A percentile compares a stretch with the other conserved stretches of the same genome.
Evolutionary conservation across 2,113 vertebrate genomes (phyloP).

Genomic region (Mugil cephalus): DNA sequence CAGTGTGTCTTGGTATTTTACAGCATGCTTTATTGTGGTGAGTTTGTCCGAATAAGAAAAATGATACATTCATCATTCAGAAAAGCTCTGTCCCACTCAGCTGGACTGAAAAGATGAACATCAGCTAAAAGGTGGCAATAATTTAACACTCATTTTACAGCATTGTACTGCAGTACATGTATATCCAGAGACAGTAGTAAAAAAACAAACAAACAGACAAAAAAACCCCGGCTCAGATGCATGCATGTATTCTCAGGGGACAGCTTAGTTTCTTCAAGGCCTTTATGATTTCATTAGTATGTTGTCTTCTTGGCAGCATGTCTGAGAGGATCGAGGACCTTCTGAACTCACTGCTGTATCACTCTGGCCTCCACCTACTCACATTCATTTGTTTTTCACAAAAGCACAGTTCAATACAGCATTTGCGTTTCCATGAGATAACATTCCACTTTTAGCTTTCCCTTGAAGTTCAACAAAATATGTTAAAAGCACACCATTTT

Average conservation of each 20-base stretch:
- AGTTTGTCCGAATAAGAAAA: not conserved
- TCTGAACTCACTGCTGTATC: constrained; percentile 38
- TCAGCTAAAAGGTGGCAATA: constrained; percentile 28
- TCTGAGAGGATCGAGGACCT: constrained; percentile 49
- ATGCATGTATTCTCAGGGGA: constrained; percentile 35
- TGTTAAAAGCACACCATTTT: not conserved
- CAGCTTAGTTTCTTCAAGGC: constrained; percentile 39
- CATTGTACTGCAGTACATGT: not conserved
- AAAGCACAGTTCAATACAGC: constrained; percentile 26
- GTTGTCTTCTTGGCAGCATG: constrained; percentile 49
- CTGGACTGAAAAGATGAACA: constrained; percentile 44
- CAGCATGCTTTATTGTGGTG: not conserved
- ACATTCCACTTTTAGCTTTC: not conserved
- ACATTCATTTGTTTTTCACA: constrained; percentile 40
- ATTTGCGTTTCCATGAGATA: constrained; percentile 7
- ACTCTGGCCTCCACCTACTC: constrained; percentile 64
- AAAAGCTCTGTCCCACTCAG: constrained; percentile 23
- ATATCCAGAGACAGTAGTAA: constrained; percentile 6
- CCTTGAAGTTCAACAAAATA: not conserved
- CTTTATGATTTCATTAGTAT: constrained; percentile 54
- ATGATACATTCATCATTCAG: not conserved
- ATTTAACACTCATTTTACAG: constrained; percentile 37
- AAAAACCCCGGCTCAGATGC: constrained; percentile 1
- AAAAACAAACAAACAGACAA: constrained; percentile 19
- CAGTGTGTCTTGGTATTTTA: not conserved